These are phyloP conservation scores for Biston stratarius DNA, from an alignment of 2,888 invertebrate species.

Conservation along the genomic window DNA sequence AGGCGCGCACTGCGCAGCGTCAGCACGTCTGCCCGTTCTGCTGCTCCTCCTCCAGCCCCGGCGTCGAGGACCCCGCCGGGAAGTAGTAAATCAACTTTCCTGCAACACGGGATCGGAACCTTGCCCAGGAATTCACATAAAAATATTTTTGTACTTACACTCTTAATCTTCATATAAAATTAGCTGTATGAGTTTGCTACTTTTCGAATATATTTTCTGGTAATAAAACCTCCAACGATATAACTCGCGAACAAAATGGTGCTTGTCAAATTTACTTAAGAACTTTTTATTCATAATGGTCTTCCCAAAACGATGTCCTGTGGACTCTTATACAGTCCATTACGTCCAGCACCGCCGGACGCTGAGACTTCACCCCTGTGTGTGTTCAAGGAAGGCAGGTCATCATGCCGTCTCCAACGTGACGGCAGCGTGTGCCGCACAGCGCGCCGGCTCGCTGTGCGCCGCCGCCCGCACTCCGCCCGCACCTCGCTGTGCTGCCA, in stretches of 20 bases:
- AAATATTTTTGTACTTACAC: too few species aligned
- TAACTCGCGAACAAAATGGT: too few species aligned
- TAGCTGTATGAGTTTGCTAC: too few species aligned
- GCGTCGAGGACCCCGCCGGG: conserved; percentile 41
- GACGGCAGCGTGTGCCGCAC: conserved; percentile 44
- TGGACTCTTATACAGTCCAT: too few species aligned
- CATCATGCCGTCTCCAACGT: not conserved
- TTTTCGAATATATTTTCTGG: too few species aligned
- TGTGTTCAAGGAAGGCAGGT: conserved; percentile 35
- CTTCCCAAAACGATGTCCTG: too few species aligned
- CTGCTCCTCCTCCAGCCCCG: conserved; percentile 55
- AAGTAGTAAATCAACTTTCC: conserved; percentile 64
- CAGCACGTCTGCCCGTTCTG: conserved; percentile 59
- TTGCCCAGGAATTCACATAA: too few species aligned
- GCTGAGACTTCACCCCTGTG: conserved; percentile 24
- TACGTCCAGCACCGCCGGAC: not conserved
- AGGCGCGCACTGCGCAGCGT: conserved; percentile 54
- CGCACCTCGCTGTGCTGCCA: conserved; percentile 1
- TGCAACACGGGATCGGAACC: too few species aligned
- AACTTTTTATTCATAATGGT: too few species aligned
- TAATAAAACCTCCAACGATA: too few species aligned
- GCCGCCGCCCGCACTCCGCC: not conserved
- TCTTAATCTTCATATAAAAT: too few species aligned
- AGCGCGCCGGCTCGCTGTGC: not conserved
- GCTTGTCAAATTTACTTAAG: too few species aligned